These are phyloP conservation scores for Phenganax stokvisi DNA, from an alignment of 92 coral and sea anemone genomes.

Conservation along the genomic window DNA sequence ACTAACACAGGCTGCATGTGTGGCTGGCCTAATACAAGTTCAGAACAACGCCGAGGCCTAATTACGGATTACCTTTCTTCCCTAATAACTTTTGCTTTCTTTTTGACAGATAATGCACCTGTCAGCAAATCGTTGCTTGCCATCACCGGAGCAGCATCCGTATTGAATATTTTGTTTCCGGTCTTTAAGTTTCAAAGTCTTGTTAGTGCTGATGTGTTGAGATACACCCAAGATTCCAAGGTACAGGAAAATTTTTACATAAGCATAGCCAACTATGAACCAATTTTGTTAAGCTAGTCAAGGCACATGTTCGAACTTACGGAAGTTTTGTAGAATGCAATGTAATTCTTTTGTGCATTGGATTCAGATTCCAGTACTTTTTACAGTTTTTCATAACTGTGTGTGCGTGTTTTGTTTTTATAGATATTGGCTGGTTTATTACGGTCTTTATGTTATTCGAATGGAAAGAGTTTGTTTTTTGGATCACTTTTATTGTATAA, in stretches of 20 bases:
- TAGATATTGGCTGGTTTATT: conserved; percentile 63
- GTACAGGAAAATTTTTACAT: conserved; percentile 20
- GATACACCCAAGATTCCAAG: conserved; percentile 60
- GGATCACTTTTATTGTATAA: conserved; percentile 81
- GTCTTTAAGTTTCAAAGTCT: conserved; percentile 52
- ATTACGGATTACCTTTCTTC: too few species aligned
- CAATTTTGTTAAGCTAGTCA: too few species aligned
- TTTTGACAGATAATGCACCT: conserved; percentile 64
- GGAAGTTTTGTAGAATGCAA: too few species aligned
- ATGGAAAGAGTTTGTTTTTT: conserved; percentile 69
- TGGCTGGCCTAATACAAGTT: too few species aligned
- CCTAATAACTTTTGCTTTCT: too few species aligned
- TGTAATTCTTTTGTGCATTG: too few species aligned
- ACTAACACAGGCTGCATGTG: too few species aligned
- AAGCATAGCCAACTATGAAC: too few species aligned
- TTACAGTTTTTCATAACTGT: too few species aligned
- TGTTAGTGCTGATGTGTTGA: conserved; percentile 46
- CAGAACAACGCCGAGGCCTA: too few species aligned
- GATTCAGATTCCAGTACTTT: too few species aligned
- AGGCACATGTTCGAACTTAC: too few species aligned
- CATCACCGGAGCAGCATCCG: conserved; percentile 84
- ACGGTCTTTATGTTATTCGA: conserved; percentile 70
- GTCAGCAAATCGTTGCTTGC: conserved; percentile 72
- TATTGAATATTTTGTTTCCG: conserved; percentile 70
- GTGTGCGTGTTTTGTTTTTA: conserved; percentile 7